Conservation (phyloP, 1,140 invertebrate genomes). For the Anoplolepis gracilipes region DNA sequence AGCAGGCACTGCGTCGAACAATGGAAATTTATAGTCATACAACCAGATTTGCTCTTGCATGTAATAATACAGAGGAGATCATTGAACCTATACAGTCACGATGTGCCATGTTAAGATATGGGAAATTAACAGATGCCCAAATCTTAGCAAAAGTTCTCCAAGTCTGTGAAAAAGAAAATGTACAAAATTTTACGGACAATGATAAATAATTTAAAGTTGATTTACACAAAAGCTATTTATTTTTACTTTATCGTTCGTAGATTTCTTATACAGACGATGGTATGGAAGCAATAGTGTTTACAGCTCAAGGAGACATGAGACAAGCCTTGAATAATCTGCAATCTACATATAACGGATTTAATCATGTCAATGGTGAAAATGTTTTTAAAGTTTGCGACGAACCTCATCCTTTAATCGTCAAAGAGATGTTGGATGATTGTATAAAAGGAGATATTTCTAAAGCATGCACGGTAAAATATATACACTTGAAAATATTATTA, state of each 20-base stretch:
- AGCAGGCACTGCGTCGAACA: slow-evolving; percentile 98
- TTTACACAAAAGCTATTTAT: neutral
- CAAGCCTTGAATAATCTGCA: slow-evolving; percentile 99
- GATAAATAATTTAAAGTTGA: neutral
- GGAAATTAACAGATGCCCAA: slow-evolving; percentile 95
- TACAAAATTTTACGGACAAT: slow-evolving; percentile 75
- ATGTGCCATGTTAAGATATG: slow-evolving; percentile 98
- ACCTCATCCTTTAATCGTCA: slow-evolving; percentile 97
- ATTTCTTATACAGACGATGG: slow-evolving; percentile 96
- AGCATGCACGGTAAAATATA: slow-evolving; percentile 91
- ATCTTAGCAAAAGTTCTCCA: slow-evolving; percentile 93
- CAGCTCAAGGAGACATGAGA: slow-evolving; percentile 99
- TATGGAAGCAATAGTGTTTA: slow-evolving; percentile 98
- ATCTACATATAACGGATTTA: slow-evolving; percentile 98
- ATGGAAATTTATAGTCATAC: slow-evolving; percentile 99
- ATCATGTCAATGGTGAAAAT: slow-evolving; percentile 96
- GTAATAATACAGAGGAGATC: slow-evolving; percentile 99
- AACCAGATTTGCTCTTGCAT: slow-evolving; percentile 98
- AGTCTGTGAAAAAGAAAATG: slow-evolving; percentile 91
- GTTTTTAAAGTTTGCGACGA: slow-evolving; percentile 99
- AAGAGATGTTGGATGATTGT: slow-evolving; percentile 96
- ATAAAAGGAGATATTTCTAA: slow-evolving; percentile 93
- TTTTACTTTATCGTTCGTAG: slow-evolving; percentile 73
- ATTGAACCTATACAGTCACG: slow-evolving; percentile 99
- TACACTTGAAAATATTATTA: neutral